Conservation (phyloP, 2,888 invertebrate species). For the Drosophila flavopinicola region DNA sequence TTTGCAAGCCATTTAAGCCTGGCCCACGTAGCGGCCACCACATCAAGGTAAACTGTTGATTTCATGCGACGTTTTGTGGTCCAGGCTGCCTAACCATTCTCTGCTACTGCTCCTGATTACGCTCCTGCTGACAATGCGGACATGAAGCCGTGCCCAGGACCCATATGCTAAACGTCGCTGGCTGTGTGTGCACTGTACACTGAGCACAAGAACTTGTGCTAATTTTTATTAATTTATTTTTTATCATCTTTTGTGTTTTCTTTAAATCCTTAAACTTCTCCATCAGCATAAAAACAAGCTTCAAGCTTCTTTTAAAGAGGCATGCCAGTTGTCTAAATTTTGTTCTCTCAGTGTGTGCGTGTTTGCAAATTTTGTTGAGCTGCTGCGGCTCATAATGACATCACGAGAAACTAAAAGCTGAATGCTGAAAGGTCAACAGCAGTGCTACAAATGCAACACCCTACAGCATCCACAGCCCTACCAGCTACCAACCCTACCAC, state of each 20-base stretch:
- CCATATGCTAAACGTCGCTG: constrained; percentile 1
- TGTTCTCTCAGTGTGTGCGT: constrained; percentile 3
- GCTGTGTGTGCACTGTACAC: constrained; percentile 5
- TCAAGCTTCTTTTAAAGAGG: background rate
- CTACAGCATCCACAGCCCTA: background rate
- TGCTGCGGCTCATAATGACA: constrained; percentile 40
- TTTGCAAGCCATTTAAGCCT: constrained; percentile 63
- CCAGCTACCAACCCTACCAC: background rate
- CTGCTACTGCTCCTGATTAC: constrained; percentile 7
- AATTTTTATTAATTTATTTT: no score
- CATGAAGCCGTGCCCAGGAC: background rate
- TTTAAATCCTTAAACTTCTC: no score
- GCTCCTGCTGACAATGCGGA: constrained; percentile 32
- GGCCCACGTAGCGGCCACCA: constrained; percentile 39
- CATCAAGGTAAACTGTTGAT: constrained; percentile 77
- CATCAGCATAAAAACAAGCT: background rate
- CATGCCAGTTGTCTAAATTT: background rate
- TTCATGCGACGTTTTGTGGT: constrained; percentile 56
- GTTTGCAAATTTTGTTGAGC: constrained; percentile 34
- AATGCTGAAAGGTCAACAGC: constrained; percentile 36
- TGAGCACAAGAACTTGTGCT: no score
- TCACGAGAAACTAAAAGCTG: constrained; percentile 44
- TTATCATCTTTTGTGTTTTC: no score
- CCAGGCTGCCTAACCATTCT: constrained; percentile 14
- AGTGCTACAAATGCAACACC: constrained; percentile 28